These are phyloP conservation scores for Calliopsis andreniformis DNA, from an alignment of 1,140 invertebrate genomes.

Conservation along the genomic window DNA sequence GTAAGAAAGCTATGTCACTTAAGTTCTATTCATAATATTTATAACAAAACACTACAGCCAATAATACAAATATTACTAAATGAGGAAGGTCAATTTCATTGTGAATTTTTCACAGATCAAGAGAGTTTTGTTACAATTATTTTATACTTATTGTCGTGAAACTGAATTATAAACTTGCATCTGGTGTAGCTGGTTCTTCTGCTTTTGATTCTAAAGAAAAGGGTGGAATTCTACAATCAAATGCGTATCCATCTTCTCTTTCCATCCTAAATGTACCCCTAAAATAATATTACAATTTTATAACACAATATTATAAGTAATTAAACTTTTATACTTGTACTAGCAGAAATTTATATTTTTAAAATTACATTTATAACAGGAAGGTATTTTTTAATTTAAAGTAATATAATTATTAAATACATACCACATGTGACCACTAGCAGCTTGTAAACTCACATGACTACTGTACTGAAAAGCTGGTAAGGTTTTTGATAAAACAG, in stretches of 20 bases:
- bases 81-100: neutral
- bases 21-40: conserved; percentile 29
- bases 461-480: conserved; percentile 99
- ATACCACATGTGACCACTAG: conserved; percentile 99
- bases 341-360: no score
- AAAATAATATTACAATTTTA: conserved; percentile 61
- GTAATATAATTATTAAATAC: conserved; percentile 33
- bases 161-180: conserved; percentile 59
- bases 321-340: neutral
- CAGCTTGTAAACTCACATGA: conserved; percentile 97
- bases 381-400: no score
- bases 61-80: conserved; percentile 4
- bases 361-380: no score
- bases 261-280: conserved; percentile 99
- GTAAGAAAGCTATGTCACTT: neutral
- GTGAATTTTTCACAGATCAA: conserved; percentile 15
- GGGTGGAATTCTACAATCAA: conserved; percentile 97
- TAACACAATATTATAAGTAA: neutral
- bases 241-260: conserved; percentile 96
- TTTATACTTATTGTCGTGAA: neutral
- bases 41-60: conserved; percentile 2
- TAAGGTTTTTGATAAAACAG: conserved; percentile 90
- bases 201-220: conserved; percentile 97
- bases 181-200: conserved; percentile 83
- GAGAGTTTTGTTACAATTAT: conserved; percentile 2